These are phyloP conservation scores for Pristionchus arcanus DNA, from an alignment of 2,888 invertebrate genomes.

Conservation along the genomic window DNA sequence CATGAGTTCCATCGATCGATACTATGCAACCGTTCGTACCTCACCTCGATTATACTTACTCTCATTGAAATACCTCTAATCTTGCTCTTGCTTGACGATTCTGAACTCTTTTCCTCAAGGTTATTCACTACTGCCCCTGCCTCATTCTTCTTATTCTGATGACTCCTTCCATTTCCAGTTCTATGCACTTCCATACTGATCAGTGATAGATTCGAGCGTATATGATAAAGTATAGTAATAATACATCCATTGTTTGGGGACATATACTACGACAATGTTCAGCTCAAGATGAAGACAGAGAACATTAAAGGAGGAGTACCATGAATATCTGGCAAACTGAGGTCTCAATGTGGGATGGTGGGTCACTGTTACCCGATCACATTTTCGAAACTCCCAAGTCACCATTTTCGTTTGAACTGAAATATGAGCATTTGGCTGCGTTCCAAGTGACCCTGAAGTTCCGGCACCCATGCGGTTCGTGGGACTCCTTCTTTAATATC, in stretches of 20 bases:
- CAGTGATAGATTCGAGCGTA: constrained; percentile 43
- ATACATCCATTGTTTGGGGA: not conserved
- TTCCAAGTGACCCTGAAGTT: no score
- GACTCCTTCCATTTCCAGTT: not conserved
- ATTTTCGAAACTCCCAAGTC: no score
- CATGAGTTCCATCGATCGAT: constrained; percentile 40
- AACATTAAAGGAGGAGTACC: not conserved
- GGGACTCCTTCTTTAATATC: no score
- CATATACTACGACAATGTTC: no score
- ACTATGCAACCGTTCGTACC: constrained; percentile 50
- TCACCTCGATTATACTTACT: not conserved
- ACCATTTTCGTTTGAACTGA: no score
- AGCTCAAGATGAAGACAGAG: no score
- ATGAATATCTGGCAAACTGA: no score
- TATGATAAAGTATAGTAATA: constrained; percentile 40
- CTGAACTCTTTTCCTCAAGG: not conserved
- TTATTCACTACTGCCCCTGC: not conserved
- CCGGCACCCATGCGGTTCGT: no score
- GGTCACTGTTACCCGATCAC: no score
- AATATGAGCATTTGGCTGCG: no score
- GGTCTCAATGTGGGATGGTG: no score
- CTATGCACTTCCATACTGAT: not conserved
- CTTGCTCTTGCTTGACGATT: constrained; percentile 34
- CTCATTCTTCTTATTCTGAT: not conserved
- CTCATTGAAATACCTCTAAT: not conserved